Evolutionary conservation across 35 echinoderm and acorn worm species (phyloP).

Genomic region (Apostichopus californicus): DNA sequence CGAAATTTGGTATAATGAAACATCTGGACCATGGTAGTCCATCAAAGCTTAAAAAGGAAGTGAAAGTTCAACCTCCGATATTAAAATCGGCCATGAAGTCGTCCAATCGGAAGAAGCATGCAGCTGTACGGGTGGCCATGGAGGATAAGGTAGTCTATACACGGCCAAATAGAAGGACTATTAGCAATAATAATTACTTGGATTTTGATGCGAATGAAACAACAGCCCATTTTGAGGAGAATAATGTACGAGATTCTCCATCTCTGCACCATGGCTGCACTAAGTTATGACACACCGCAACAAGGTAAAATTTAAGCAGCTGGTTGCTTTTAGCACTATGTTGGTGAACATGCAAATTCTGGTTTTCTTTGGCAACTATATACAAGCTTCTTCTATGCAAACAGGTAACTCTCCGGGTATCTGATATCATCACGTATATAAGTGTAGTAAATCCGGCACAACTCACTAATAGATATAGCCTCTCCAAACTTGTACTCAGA

Average conservation of each 20-base stretch:
- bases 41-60: constrained; percentile 27
- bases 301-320: too few species aligned
- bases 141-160: constrained; percentile 31
- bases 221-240: background rate
- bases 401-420: too few species aligned
- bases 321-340: too few species aligned
- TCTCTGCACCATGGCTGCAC: constrained; percentile 19
- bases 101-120: constrained; percentile 34
- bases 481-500: too few species aligned
- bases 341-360: too few species aligned
- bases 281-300: background rate
- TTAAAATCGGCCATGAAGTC: constrained; percentile 47
- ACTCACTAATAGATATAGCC: too few species aligned
- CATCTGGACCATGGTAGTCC: constrained; percentile 27
- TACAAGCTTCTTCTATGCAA: too few species aligned
- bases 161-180: constrained; percentile 3
- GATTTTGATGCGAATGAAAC: background rate
- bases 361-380: too few species aligned
- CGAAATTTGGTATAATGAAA: constrained; percentile 9
- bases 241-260: background rate
- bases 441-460: too few species aligned
- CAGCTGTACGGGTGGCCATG: constrained; percentile 42
- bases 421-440: too few species aligned
- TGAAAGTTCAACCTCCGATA: constrained; percentile 18
- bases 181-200: constrained; percentile 46